Evolutionary conservation across 2,113 vertebrate species (phyloP).

Genomic region (Illadopsis cleaveri): DNA sequence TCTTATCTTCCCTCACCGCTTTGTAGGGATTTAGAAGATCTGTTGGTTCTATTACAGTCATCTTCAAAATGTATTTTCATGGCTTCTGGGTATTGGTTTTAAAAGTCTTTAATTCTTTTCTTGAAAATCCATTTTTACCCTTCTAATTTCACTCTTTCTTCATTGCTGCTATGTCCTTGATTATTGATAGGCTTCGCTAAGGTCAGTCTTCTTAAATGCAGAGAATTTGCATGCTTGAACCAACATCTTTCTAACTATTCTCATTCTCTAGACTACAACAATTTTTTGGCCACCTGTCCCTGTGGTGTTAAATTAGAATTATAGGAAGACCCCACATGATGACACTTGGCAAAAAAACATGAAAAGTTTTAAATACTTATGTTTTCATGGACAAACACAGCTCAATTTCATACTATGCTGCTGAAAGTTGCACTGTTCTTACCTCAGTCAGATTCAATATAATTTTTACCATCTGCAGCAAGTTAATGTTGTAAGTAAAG

Average conservation of each 20-base stretch:
- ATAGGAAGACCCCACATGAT: not conserved
- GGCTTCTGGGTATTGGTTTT: not conserved
- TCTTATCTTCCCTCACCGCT: not conserved
- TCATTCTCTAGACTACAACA: not conserved
- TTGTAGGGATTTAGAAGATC: not conserved
- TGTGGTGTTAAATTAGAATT: not conserved
- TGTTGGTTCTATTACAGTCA: not conserved
- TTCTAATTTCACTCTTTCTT: not conserved
- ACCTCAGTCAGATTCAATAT: not conserved
- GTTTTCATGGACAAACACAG: not conserved
- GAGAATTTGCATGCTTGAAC: not conserved
- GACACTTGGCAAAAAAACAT: not conserved
- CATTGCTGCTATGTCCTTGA: not conserved
- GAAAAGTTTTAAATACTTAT: not conserved
- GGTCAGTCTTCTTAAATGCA: not conserved
- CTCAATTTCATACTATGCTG: not conserved
- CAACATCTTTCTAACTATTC: not conserved
- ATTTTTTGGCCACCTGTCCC: not conserved
- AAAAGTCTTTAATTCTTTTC: not conserved
- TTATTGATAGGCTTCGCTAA: not conserved
- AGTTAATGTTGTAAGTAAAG: not conserved
- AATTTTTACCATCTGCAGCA: not conserved
- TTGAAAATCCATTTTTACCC: not conserved
- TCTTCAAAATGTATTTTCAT: slow-evolving; percentile 21
- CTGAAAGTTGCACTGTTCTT: not conserved